Evolutionary conservation across 1,140 invertebrate genomes (phyloP).

Genomic region (Campoletis sonorensis): DNA sequence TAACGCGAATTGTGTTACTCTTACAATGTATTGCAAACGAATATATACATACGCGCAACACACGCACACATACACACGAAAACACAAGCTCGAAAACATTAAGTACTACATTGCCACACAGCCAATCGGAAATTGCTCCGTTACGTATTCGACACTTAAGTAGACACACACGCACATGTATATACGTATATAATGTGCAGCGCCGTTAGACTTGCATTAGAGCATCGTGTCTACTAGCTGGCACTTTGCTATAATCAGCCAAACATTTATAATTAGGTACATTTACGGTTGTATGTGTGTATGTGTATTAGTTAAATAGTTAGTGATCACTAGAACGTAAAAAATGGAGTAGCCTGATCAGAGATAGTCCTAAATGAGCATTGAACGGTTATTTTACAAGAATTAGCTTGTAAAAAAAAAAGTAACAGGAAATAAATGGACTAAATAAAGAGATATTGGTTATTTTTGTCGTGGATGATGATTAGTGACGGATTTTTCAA

Average conservation of each 20-base stretch:
- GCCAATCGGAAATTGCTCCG: conserved; percentile 46
- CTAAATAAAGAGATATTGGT: background rate
- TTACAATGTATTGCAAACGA: background rate
- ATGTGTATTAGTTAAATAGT: background rate
- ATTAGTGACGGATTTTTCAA: no score
- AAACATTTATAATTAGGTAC: background rate
- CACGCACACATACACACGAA: background rate
- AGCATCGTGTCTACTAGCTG: conserved; percentile 24
- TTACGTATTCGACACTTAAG: conserved; percentile 33
- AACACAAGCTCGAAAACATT: no score
- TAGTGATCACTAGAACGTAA: conserved; percentile 13
- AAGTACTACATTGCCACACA: background rate
- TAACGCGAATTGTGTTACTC: conserved; percentile 7
- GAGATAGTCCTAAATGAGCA: background rate
- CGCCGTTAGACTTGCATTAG: conserved; percentile 39
- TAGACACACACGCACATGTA: background rate
- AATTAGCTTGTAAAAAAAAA: no score
- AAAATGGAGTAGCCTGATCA: background rate
- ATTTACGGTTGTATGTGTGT: background rate
- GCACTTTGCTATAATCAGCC: conserved; percentile 23
- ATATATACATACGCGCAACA: background rate
- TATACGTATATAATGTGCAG: conserved; percentile 32
- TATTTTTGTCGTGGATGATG: background rate
- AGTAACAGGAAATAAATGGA: background rate
- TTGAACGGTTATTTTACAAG: background rate